Percentiles rank a stretch among this genome's conserved stretches.
These are phyloP conservation scores for Zosterops lateralis DNA, from an alignment of 2,113 vertebrate genomes.

Conservation along the genomic window DNA sequence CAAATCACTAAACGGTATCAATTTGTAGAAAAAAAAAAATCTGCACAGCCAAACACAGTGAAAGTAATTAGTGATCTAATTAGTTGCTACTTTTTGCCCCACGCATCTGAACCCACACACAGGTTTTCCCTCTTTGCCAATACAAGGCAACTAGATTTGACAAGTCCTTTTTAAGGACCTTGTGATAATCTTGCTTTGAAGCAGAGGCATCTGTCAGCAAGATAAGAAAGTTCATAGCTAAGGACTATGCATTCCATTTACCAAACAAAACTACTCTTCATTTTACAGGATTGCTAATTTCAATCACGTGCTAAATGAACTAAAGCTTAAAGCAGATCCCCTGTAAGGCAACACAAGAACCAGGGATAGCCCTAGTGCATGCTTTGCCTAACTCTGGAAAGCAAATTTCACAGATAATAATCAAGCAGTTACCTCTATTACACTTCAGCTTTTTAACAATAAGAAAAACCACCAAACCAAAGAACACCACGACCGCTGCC, in stretches of 20 bases:
- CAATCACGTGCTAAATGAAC: background rate
- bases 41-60: background rate
- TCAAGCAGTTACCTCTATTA: constrained; percentile 14
- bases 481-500: fast-evolving
- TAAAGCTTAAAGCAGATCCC: background rate
- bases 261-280: background rate
- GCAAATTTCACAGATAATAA: background rate
- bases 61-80: background rate
- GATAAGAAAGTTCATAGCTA: background rate
- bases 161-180: background rate
- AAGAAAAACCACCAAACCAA: fast-evolving
- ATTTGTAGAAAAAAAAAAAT: background rate
- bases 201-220: background rate
- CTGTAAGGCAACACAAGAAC: background rate
- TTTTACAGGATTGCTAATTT: background rate
- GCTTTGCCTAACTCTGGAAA: background rate
- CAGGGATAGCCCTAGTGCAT: background rate
- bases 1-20: background rate
- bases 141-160: background rate
- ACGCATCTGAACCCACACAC: background rate
- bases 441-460: background rate
- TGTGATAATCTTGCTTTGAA: background rate
- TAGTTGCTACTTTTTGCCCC: background rate
- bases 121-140: background rate
- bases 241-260: background rate